Evolutionary conservation across 2,797 vertebrate species (phyloP).

Genomic region (Rhynchotus rufescens): DNA sequence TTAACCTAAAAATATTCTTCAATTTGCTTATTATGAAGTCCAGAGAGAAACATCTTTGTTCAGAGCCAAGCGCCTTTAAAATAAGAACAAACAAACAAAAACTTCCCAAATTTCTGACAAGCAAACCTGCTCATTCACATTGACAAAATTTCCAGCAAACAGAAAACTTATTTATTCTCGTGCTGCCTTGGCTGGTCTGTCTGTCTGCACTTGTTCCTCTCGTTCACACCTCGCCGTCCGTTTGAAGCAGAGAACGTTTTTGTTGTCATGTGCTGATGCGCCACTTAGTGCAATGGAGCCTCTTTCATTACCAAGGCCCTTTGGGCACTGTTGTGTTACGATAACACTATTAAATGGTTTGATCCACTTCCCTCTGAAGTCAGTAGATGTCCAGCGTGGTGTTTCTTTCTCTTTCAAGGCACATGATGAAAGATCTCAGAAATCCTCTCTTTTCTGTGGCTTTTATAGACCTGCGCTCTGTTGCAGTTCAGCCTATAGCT

Average conservation of each 20-base stretch:
- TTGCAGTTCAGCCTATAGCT: background rate
- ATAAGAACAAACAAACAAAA: background rate
- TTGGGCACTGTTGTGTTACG: background rate
- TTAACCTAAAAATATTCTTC: conserved; percentile 34
- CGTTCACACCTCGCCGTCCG: background rate
- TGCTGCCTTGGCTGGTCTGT: background rate
- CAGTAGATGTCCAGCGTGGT: background rate
- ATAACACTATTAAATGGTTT: background rate
- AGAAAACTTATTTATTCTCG: background rate
- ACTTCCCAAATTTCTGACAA: conserved; percentile 1
- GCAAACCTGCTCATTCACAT: background rate
- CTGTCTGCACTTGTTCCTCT: background rate
- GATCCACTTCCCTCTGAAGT: background rate
- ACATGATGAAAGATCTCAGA: background rate
- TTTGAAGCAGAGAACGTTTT: background rate
- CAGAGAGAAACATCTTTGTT: background rate
- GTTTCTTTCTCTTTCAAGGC: background rate
- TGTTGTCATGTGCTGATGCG: background rate
- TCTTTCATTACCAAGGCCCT: background rate
- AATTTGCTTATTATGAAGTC: background rate
- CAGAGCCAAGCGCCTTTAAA: conserved; percentile 15
- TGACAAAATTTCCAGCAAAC: conserved; percentile 13
- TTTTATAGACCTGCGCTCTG: background rate
- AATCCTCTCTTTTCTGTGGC: background rate
- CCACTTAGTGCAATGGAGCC: background rate